Percentiles rank a stretch among this genome's conserved stretches.
These are phyloP conservation scores for Oscheius sp. DNA, from an alignment of 2,888 invertebrate genomes.

Conservation along the genomic window DNA sequence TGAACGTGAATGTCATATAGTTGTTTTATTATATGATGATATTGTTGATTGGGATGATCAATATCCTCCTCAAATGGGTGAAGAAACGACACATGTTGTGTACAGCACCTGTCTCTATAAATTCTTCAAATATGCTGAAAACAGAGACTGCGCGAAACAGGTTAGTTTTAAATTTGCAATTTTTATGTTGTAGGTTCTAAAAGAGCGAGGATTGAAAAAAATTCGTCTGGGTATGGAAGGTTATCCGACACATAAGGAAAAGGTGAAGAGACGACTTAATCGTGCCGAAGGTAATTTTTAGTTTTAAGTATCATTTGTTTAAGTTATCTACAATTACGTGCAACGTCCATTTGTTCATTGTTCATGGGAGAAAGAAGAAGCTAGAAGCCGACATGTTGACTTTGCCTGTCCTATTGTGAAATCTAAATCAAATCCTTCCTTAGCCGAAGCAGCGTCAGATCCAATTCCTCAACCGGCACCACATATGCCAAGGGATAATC, in stretches of 20 bases:
- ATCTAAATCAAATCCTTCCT: conserved; percentile 69
- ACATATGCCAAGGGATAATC: conserved; percentile 3
- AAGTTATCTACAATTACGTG: conserved; percentile 97
- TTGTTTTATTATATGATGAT: conserved; percentile 93
- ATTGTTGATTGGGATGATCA: conserved; percentile 97
- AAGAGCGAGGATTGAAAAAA: conserved; percentile 96
- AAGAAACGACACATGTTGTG: conserved; percentile 88
- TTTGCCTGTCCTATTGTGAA: conserved; percentile 74
- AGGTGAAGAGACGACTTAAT: conserved; percentile 92
- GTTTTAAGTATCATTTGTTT: conserved; percentile 5
- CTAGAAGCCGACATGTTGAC: conserved; percentile 97
- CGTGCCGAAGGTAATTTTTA: conserved; percentile 79
- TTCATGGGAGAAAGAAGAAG: conserved; percentile 99
- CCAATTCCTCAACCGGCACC: conserved; percentile 71
- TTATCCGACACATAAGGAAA: conserved; percentile 99
- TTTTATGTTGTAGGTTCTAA: conserved; percentile 79
- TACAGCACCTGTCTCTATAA: conserved; percentile 63
- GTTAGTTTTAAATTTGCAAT: background rate
- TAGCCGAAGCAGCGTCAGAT: conserved; percentile 72
- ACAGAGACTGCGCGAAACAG: conserved; percentile 92
- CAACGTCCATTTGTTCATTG: conserved; percentile 98
- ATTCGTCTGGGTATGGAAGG: conserved; percentile 96
- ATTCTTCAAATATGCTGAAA: conserved; percentile 95
- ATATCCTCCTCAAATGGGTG: conserved; percentile 99
- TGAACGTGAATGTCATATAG: conserved; percentile 96